These are phyloP conservation scores for Scatophagus argus DNA, from an alignment of 2,113 vertebrate species.

Conservation along the genomic window DNA sequence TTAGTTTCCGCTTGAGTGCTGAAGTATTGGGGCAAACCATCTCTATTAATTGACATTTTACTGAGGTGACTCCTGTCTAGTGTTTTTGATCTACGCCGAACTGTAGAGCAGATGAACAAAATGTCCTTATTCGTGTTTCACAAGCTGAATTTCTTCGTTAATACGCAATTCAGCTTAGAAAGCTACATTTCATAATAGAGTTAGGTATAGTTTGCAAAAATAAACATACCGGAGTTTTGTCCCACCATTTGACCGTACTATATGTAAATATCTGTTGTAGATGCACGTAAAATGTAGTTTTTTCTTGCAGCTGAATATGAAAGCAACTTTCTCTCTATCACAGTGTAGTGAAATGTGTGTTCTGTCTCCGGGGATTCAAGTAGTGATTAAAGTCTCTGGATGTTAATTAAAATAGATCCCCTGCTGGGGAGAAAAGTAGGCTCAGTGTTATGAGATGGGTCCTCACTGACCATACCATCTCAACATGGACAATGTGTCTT, in stretches of 20 bases:
- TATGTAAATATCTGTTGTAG: neutral
- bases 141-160: no score
- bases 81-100: neutral
- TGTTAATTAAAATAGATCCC: slow-evolving; percentile 55
- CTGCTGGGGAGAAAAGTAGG: neutral
- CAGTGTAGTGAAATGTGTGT: slow-evolving; percentile 30
- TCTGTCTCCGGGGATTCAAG: slow-evolving; percentile 35
- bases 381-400: slow-evolving; percentile 53
- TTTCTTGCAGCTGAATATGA: neutral
- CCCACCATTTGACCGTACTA: neutral
- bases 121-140: neutral
- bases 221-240: neutral
- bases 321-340: neutral
- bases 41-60: neutral
- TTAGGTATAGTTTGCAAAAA: neutral
- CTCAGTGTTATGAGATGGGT: neutral
- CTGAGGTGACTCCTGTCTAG: neutral
- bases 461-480: no score
- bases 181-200: neutral
- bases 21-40: neutral
- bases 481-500: neutral
- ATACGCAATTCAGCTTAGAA: neutral
- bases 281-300: neutral
- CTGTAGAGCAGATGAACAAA: neutral
- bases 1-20: neutral